Conservation (phyloP, 2,888 invertebrate genomes). For the Chelonus formosanus region DNA sequence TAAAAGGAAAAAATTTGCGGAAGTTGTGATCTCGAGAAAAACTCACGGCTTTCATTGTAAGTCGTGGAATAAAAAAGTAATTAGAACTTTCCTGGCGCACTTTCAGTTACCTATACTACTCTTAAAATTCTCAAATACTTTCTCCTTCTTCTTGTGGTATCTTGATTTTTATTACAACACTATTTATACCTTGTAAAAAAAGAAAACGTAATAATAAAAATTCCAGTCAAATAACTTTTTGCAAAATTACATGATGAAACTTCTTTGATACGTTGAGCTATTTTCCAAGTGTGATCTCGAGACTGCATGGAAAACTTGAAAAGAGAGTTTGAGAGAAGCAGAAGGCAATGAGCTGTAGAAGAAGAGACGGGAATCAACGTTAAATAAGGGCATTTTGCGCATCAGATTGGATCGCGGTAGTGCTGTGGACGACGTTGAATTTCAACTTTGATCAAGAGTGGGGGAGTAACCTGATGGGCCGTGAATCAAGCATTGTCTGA, state of each 20-base stretch:
- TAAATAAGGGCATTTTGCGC: not conserved
- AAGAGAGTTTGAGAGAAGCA: too few relatives aligned
- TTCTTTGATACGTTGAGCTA: too few relatives aligned
- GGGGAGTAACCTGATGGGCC: constrained; percentile 41
- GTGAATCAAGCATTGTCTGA: constrained; percentile 51
- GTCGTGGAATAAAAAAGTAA: constrained; percentile 44
- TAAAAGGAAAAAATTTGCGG: constrained; percentile 27
- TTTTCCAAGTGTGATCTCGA: too few relatives aligned
- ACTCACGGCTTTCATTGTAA: constrained; percentile 39
- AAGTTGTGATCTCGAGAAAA: constrained; percentile 39
- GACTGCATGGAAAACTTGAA: too few relatives aligned
- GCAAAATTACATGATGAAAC: too few relatives aligned
- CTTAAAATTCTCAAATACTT: constrained; percentile 26
- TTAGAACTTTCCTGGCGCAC: constrained; percentile 41
- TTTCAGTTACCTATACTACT: constrained; percentile 31
- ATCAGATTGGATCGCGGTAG: constrained; percentile 1
- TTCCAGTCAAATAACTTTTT: too few relatives aligned
- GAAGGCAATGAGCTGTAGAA: too few relatives aligned
- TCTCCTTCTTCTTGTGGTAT: not conserved
- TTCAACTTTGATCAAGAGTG: constrained; percentile 14
- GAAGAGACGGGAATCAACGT: too few relatives aligned
- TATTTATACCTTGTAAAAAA: not conserved
- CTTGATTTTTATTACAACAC: not conserved
- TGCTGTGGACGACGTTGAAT: constrained; percentile 14
- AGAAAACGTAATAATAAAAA: too few relatives aligned